Conservation (phyloP, 1,140 invertebrate species). For the Drosophila guanche region DNA sequence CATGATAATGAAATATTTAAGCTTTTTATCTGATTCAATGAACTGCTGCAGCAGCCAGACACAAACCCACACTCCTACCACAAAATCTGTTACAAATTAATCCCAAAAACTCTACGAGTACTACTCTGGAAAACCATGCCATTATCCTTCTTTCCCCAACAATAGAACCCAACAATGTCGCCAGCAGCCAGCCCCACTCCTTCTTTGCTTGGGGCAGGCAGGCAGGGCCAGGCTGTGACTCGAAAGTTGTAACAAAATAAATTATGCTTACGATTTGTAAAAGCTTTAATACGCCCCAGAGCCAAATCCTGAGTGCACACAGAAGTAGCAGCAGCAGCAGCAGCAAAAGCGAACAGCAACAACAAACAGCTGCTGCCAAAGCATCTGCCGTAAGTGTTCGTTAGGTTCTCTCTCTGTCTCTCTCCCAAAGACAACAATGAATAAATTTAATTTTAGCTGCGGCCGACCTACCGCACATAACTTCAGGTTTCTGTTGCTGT, state of each 20-base stretch:
- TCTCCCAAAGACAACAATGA: conserved; percentile 74
- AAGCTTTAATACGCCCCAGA: conserved; percentile 78
- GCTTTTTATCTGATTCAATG: conserved; percentile 35
- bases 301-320: conserved; percentile 77
- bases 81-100: conserved; percentile 57
- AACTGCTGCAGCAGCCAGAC: conserved; percentile 19
- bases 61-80: conserved; percentile 25
- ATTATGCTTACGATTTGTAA: conserved; percentile 79
- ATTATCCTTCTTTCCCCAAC: conserved; percentile 23
- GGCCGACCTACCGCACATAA: conserved; percentile 75
- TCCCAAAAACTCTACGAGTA: conserved; percentile 34
- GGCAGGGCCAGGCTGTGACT: not conserved
- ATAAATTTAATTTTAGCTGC: conserved; percentile 80
- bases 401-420: conserved; percentile 20
- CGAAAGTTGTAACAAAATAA: conserved; percentile 73
- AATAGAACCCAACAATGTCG: conserved; percentile 36
- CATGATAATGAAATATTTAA: conserved; percentile 31
- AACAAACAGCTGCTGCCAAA: conserved; percentile 15
- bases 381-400: conserved; percentile 43
- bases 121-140: conserved; percentile 14
- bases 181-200: conserved; percentile 2
- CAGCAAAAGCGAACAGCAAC: conserved; percentile 26
- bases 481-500: conserved; percentile 37
- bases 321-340: conserved; percentile 41
- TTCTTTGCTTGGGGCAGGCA: no score